Conservation (phyloP, 2,113 vertebrate genomes). For the Pollachius pollachius region DNA sequence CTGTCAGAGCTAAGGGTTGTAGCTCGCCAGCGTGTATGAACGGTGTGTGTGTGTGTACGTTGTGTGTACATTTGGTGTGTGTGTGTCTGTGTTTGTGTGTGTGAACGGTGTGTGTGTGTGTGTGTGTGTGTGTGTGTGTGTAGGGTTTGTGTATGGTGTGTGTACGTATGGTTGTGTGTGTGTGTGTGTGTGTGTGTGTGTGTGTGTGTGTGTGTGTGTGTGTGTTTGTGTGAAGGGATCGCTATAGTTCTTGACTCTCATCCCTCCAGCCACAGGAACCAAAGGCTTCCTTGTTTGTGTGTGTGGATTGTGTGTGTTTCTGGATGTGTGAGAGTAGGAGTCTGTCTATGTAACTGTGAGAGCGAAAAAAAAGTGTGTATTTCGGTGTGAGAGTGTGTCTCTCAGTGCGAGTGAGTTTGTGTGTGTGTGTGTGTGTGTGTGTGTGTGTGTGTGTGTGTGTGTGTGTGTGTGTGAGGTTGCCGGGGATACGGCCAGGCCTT, state of each 20-base stretch:
- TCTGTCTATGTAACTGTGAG: background rate
- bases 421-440: background rate
- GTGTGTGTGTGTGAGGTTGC: slow-evolving; percentile 4
- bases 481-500: slow-evolving; percentile 24
- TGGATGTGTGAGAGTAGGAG: background rate
- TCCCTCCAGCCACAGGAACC: slow-evolving; percentile 36
- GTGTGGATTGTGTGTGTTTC: background rate
- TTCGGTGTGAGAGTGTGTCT: background rate
- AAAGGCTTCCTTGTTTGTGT: slow-evolving; percentile 50
- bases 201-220: slow-evolving; percentile 29
- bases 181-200: slow-evolving; percentile 21
- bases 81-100: background rate
- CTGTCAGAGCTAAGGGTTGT: slow-evolving; percentile 48
- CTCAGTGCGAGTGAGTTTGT: background rate
- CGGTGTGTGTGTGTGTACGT: slow-evolving; percentile 9
- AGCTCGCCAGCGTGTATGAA: slow-evolving; percentile 8
- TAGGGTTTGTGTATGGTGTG: slow-evolving; percentile 33
- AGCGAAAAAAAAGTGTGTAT: background rate
- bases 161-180: slow-evolving; percentile 27
- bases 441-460: slow-evolving; percentile 11
- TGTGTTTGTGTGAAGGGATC: slow-evolving; percentile 27
- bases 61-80: slow-evolving; percentile 20
- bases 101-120: slow-evolving; percentile 17
- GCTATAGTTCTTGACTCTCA: slow-evolving; percentile 33
- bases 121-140: slow-evolving; percentile 31